Conservation (phyloP, 2,113 vertebrate genomes). For the Neotoma lepida region DNA sequence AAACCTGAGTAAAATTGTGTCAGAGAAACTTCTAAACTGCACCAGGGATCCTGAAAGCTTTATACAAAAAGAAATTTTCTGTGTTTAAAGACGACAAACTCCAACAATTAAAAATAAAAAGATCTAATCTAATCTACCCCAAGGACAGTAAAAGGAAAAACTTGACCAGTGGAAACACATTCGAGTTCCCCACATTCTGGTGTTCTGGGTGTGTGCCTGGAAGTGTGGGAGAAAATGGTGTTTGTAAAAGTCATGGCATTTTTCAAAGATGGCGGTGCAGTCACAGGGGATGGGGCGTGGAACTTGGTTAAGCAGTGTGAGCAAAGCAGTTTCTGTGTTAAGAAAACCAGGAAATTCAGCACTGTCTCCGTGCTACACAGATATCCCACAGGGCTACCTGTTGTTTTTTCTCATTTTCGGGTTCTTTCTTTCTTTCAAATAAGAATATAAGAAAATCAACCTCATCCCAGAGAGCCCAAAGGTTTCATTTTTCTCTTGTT, state of each 20-base stretch:
- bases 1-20: conserved; percentile 16
- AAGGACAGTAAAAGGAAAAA: conserved; percentile 43
- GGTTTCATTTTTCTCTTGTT: conserved; percentile 44
- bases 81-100: not conserved
- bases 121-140: not conserved
- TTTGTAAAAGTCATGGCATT: conserved; percentile 79
- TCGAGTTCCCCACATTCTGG: conserved; percentile 72
- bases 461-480: not conserved
- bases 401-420: not conserved
- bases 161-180: conserved; percentile 69
- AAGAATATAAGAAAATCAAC: conserved; percentile 26
- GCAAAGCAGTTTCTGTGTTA: conserved; percentile 74
- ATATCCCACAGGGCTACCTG: not conserved
- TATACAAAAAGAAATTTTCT: conserved; percentile 28
- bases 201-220: conserved; percentile 74
- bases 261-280: conserved; percentile 80
- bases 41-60: not conserved
- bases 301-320: conserved; percentile 52
- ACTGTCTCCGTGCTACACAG: no score
- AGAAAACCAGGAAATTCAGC: conserved; percentile 49
- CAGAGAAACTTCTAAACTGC: not conserved
- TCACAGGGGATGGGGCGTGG: conserved; percentile 71
- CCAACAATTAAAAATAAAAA: not conserved
- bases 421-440: not conserved
- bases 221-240: not conserved